Evolutionary conservation across 1,140 invertebrate genomes (phyloP), one percentile per base, ranked within the genome.

Genomic region (Oscheius sp.): DNA sequence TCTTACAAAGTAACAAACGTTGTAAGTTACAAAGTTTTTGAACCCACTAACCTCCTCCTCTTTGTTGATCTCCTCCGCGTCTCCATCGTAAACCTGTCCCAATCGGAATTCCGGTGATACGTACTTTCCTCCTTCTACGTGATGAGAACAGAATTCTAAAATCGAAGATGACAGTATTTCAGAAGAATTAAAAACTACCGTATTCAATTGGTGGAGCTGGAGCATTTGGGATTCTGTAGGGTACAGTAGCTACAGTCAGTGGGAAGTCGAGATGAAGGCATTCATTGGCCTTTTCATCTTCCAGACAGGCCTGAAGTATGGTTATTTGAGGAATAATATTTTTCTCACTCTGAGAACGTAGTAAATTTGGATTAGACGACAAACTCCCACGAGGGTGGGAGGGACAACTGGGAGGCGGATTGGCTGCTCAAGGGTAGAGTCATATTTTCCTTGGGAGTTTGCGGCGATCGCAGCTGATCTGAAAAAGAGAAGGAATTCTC

Each of bases 111-210:
- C 91, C 0, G 91, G 91, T 23, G 91, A 91, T 34, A 91, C 90
- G 85, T 92, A 92, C 82, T 89, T 89, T 0, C 91, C 91, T 20
- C 91, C 91, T 85, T 92, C 91, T 0, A 91, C 90, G 77, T 91
- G 89, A 67, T 83, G 64, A 13, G 75, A 72, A 65, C 80, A 82
- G 32, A 80, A 81, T 38, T 84, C 78, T 80, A 10, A 46, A 61
- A 18, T 1, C 0, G 3, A n/a, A n/a, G n/a, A n/a, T n/a, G 7
- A 62, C 32, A 3, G 3, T 10, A 2, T 59, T 7, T 32, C 20
- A 26, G 18, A 13, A 32, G 1, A 7, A 3, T 7, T 34, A 29
- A 62, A 61, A 64, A 52, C n/a, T 86, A 92, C 91, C 90, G 80
- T 91, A 92, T 84, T 89, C 88, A 73, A 92, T 89, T 76, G 85